Percentiles rank a stretch among this genome's conserved stretches.
Evolutionary conservation across 1,140 invertebrate species (phyloP).

Genomic region (Drosophila mayri): DNA sequence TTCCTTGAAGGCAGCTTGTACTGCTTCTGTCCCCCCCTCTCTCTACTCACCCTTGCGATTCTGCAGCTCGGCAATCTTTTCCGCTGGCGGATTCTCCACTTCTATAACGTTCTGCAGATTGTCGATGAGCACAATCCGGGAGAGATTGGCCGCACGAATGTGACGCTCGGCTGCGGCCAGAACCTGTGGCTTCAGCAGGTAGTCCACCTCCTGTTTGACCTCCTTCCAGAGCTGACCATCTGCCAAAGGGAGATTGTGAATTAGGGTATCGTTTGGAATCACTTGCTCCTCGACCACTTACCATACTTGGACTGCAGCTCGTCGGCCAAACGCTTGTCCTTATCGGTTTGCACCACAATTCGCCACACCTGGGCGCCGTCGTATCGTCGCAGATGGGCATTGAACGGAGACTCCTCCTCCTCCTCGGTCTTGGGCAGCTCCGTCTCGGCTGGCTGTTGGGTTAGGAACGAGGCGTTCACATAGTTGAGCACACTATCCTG

Average conservation of each 20-base stretch:
- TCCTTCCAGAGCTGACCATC: constrained; percentile 90
- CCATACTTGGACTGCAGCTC: constrained; percentile 82
- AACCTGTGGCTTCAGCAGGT: constrained; percentile 87
- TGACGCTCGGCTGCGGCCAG: constrained; percentile 86
- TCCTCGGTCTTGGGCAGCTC: constrained; percentile 34
- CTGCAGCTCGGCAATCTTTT: constrained; percentile 88
- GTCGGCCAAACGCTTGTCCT: constrained; percentile 75
- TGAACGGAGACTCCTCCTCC: constrained; percentile 45
- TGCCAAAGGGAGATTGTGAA: constrained; percentile 52
- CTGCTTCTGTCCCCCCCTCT: too few relatives aligned
- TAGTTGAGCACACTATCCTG: constrained; percentile 79
- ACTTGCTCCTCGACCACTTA: constrained; percentile 36
- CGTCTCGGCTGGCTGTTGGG: constrained; percentile 31
- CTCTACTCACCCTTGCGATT: constrained; percentile 89
- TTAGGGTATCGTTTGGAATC: neutral
- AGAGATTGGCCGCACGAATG: constrained; percentile 86
- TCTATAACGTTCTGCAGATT: constrained; percentile 91
- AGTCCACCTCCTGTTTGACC: constrained; percentile 88
- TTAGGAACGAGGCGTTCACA: constrained; percentile 79
- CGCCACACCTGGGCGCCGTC: constrained; percentile 87
- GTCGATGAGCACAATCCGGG: constrained; percentile 89
- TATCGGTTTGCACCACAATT: constrained; percentile 85
- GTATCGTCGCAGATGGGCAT: constrained; percentile 84
- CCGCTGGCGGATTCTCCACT: constrained; percentile 90
- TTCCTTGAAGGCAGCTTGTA: too few relatives aligned